Evolutionary conservation across 2,797 vertebrate genomes (phyloP).

Genomic region (Coranthus polyacanthus): DNA sequence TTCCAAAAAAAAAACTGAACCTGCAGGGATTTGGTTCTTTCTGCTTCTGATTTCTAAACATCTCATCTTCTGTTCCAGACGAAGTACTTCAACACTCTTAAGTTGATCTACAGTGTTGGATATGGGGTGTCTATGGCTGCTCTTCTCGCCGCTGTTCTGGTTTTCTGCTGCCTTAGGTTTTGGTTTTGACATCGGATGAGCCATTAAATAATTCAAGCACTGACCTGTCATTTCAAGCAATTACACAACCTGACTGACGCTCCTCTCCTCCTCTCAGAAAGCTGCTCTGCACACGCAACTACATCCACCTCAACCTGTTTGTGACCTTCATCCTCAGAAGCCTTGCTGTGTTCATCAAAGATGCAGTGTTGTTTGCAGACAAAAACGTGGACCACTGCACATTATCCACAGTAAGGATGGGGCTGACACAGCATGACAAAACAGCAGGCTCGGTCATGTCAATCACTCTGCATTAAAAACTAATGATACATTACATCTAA

Average conservation of each 20-base stretch:
- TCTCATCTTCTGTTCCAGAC: conserved; percentile 21
- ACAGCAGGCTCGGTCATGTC: too few species aligned
- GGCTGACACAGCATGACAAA: too few species aligned
- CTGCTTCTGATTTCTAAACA: neutral
- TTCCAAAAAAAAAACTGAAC: too few species aligned
- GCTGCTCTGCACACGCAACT: conserved; percentile 84
- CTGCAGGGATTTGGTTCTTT: too few species aligned
- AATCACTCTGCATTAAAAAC: too few species aligned
- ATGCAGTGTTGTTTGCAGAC: conserved; percentile 83
- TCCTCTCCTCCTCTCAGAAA: conserved; percentile 65
- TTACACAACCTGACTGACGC: too few species aligned
- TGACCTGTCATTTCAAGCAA: too few species aligned
- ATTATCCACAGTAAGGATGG: conserved; percentile 78
- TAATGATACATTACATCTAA: too few species aligned
- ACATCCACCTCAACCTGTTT: conserved; percentile 86
- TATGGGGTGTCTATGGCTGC: conserved; percentile 21
- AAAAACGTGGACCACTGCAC: conserved; percentile 82
- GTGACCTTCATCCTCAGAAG: conserved; percentile 83
- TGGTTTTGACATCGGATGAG: neutral
- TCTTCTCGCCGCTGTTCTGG: conserved; percentile 6
- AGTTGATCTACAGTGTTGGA: conserved; percentile 31
- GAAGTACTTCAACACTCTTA: conserved; percentile 15
- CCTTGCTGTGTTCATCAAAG: conserved; percentile 84
- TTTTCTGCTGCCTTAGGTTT: conserved; percentile 42
- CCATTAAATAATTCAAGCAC: too few species aligned